These are phyloP conservation scores for Hipparchia sbordonii DNA, from an alignment of 2,888 invertebrate genomes.

Conservation along the genomic window DNA sequence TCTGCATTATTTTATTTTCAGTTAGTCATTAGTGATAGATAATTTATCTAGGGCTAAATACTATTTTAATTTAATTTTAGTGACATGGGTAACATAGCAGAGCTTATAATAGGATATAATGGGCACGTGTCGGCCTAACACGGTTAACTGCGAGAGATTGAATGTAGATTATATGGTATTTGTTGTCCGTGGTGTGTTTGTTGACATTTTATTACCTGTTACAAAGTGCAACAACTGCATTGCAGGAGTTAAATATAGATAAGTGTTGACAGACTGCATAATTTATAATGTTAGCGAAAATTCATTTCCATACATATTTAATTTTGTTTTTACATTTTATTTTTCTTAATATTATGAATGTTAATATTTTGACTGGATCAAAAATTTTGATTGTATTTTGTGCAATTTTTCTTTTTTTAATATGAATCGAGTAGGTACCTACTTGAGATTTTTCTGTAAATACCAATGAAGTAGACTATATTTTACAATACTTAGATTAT, in stretches of 20 bases:
- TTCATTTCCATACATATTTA: slow-evolving; percentile 58
- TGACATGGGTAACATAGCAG: slow-evolving; percentile 46
- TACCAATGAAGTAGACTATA: slow-evolving; percentile 42
- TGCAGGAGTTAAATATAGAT: slow-evolving; percentile 37
- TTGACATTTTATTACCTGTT: slow-evolving; percentile 41
- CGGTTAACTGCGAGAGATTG: slow-evolving; percentile 30
- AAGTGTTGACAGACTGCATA: slow-evolving; percentile 73
- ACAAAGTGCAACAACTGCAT: slow-evolving; percentile 20
- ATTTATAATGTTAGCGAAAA: slow-evolving; percentile 66
- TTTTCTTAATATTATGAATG: slow-evolving; percentile 41
- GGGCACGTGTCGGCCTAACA: slow-evolving; percentile 41
- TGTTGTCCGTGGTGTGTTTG: slow-evolving; percentile 42
- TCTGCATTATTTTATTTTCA: slow-evolving; percentile 50
- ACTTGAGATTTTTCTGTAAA: slow-evolving; percentile 51
- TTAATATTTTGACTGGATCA: slow-evolving; percentile 76
- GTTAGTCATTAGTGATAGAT: slow-evolving; percentile 41
- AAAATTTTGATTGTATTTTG: slow-evolving; percentile 72
- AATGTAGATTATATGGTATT: slow-evolving; percentile 32
- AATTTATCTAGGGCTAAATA: slow-evolving; percentile 43
- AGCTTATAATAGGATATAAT: slow-evolving; percentile 44
- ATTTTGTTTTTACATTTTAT: slow-evolving; percentile 52
- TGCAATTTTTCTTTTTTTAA: slow-evolving; percentile 61
- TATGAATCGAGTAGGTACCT: background rate
- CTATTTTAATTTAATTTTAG: slow-evolving; percentile 40
- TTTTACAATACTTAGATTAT: slow-evolving; percentile 11